Conservation (phyloP, 2,797 vertebrate genomes). For the Tarsius wallacei region DNA sequence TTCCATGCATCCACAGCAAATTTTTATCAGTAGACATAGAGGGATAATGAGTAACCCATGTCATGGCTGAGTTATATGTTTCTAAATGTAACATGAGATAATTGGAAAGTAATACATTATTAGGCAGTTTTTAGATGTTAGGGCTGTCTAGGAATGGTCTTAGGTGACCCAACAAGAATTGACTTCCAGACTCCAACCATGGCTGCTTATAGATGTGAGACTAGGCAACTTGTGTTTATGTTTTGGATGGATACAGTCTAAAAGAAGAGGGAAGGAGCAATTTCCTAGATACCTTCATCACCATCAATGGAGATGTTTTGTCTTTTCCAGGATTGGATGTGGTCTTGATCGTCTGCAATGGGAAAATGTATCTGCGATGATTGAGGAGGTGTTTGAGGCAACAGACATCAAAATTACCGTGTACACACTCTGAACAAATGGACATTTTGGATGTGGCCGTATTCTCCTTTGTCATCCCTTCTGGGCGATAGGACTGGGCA, state of each 20-base stretch:
- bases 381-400: slow-evolving; percentile 94
- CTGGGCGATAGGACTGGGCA: neutral
- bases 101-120: neutral
- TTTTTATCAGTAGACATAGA: slow-evolving; percentile 3
- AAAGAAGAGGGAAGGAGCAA: neutral
- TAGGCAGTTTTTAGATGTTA: neutral
- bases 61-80: neutral
- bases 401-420: slow-evolving; percentile 95
- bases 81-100: slow-evolving; percentile 29
- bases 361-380: slow-evolving; percentile 93
- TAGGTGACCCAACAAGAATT: neutral
- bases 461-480: neutral
- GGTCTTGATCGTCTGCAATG: slow-evolving; percentile 95
- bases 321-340: slow-evolving; percentile 95
- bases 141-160: neutral
- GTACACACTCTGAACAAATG: slow-evolving; percentile 92
- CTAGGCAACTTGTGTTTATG: neutral
- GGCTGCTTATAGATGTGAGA: neutral
- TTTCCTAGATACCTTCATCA: neutral
- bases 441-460: neutral
- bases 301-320: slow-evolving; percentile 43
- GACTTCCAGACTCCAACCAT: neutral
- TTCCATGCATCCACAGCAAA: neutral
- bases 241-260: neutral
- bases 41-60: neutral